Percentiles rank a stretch among this genome's conserved stretches.
Conservation (phyloP, 2,113 vertebrate genomes). For the Himantopus leucocephalus region DNA sequence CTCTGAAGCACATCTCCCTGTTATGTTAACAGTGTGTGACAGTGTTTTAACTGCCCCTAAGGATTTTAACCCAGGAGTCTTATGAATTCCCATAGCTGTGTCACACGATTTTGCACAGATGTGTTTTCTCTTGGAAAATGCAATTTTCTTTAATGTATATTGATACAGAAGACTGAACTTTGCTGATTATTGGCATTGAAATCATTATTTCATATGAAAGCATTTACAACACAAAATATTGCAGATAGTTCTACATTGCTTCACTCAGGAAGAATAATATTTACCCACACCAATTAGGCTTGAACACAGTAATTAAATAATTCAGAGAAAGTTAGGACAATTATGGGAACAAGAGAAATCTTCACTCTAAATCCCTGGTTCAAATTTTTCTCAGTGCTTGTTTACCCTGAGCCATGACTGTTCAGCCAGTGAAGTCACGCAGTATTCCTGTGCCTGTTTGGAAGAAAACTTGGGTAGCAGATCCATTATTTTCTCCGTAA, state of each 20-base stretch:
- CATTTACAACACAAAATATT: neutral
- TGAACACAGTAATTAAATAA: neutral
- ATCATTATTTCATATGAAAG: neutral
- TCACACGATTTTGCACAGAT: neutral
- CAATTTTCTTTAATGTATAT: neutral
- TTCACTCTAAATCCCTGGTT: neutral
- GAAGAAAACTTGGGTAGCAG: neutral
- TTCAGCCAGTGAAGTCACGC: neutral
- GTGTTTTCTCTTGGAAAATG: neutral
- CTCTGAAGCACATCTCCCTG: neutral
- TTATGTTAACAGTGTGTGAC: neutral
- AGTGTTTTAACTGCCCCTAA: neutral
- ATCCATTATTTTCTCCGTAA: neutral
- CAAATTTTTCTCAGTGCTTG: neutral
- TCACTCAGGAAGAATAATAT: neutral
- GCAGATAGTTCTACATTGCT: neutral
- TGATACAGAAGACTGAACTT: neutral
- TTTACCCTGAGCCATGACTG: neutral
- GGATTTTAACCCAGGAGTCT: neutral
- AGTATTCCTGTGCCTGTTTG: neutral
- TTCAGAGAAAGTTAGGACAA: neutral
- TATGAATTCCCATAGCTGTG: neutral
- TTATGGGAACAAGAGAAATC: neutral
- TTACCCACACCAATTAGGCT: neutral
- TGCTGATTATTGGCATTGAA: neutral